Base-by-base conservation (phyloP, 2,113 vertebrate genomes). In the Vulpes lagopus region DNA sequence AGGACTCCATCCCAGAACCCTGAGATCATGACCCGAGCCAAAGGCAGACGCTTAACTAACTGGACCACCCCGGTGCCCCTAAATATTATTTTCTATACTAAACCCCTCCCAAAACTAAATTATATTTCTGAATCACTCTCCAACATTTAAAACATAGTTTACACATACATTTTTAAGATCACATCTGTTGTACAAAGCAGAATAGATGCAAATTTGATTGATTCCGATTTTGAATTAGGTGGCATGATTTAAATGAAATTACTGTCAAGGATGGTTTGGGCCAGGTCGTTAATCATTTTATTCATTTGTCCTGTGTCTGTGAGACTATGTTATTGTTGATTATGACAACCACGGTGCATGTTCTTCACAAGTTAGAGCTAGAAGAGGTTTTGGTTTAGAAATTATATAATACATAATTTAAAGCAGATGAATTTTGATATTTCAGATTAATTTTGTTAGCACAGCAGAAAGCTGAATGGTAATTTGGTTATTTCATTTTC, bases 401-500 rank as follows among this genome's bases (percentile, higher is more conserved):
- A 62, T 85, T 95, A 17, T 17, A 30, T 91, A 49, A 78, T 88
- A 25, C 10, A 23, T 76, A 57, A 95, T 82, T 78, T 35, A 82
- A 93, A 78, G 62, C 92, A 96, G 79, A 83, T 96, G 86, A 43
- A 89, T 84, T 94, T 93, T 55, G 67, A 43, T 97, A 85, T 79
- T 96, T 96, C 67, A 64, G 86, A 85, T 91, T 95, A 96, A 98
- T 93, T 93, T 95, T 93, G 25, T 96, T 97, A 92, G 92, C 85
- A 35, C n/a, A 64, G 92, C 57, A 90, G 87, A 94, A 91, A 96
- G 86, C 86, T 43, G 49, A 95, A 51, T 9, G 3, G 59, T 93
- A 86, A 96, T 82, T 91, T 95, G 80, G 79, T 97, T 92, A 97
- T 95, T 98, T 96, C 65, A 81, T 94, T 97, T 95, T 91, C 81